Conservation (phyloP, 1,140 invertebrate genomes). For the Dysdera silvatica region DNA sequence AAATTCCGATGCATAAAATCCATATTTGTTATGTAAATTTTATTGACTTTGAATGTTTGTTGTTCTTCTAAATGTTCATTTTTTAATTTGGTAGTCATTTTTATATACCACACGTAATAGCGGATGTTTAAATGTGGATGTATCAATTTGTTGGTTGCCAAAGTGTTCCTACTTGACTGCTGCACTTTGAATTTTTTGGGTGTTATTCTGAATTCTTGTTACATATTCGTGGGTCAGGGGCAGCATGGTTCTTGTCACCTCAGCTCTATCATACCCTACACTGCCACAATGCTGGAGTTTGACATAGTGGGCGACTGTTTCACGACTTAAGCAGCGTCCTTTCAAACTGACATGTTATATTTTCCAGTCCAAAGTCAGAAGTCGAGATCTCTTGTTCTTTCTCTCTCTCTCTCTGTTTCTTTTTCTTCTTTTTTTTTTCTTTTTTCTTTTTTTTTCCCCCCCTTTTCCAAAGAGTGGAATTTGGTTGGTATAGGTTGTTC, state of each 20-base stretch:
- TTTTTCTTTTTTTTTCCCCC: too few species aligned
- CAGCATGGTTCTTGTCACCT: conserved; percentile 24
- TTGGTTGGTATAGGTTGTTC: conserved; percentile 18
- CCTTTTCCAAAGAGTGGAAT: background rate
- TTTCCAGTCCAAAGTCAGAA: too few species aligned
- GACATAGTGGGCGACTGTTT: too few species aligned
- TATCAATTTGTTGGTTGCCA: conserved; percentile 26
- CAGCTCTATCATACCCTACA: conserved; percentile 26
- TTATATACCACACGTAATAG: too few species aligned
- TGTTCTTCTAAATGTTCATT: conserved; percentile 26
- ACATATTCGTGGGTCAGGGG: conserved; percentile 22
- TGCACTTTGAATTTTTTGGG: conserved; percentile 29
- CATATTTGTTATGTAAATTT: conserved; percentile 25
- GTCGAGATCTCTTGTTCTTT: too few species aligned
- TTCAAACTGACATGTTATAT: too few species aligned
- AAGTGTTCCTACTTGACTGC: conserved; percentile 24
- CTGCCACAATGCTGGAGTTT: too few species aligned
- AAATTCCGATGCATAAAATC: too few species aligned
- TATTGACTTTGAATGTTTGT: conserved; percentile 30
- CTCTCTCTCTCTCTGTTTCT: too few species aligned
- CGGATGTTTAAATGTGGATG: conserved; percentile 29
- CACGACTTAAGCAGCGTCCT: too few species aligned
- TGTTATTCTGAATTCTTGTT: too few species aligned
- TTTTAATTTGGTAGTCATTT: conserved; percentile 25
- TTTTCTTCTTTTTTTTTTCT: too few species aligned